phyloP scores from a whole-genome alignment of 1,140 invertebrate genomes.

The Danaus melanippus region DNA sequence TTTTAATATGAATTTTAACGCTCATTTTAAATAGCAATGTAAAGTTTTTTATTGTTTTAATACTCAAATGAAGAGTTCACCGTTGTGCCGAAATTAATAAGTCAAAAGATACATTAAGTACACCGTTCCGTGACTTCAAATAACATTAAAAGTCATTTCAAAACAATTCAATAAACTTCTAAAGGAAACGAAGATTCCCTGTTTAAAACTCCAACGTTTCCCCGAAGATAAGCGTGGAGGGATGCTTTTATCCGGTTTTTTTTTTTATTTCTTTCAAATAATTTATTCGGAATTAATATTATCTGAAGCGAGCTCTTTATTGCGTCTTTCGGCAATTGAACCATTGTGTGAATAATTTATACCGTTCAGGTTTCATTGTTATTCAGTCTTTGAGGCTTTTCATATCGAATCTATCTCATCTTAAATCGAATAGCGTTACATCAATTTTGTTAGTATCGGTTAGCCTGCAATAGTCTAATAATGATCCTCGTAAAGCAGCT shows the following conservation, averaged over 20 bases:
- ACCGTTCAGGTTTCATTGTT: conserved; percentile 17
- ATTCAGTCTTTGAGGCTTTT: conserved; percentile 15
- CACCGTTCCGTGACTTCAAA: not conserved
- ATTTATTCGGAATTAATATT: conserved; percentile 58
- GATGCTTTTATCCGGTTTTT: conserved; percentile 35
- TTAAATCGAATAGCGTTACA: not conserved
- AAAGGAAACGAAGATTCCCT: conserved; percentile 25
- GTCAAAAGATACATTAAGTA: no score
- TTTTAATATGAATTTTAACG: no score
- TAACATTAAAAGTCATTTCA: conserved; percentile 6
- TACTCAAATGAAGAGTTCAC: no score
- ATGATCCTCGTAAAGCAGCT: conserved; percentile 6
- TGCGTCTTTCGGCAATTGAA: conserved; percentile 34
- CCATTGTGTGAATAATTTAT: conserved; percentile 26
- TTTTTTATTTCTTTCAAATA: conserved; percentile 33
- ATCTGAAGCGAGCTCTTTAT: conserved; percentile 41
- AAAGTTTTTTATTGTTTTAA: no score
- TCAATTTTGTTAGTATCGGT: conserved; percentile 3
- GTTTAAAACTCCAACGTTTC: conserved; percentile 29
- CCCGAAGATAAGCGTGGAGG: conserved; percentile 30
- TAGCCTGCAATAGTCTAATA: conserved; percentile 6
- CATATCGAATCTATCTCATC: conserved; percentile 2
- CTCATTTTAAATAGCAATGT: no score
- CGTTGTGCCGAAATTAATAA: no score
- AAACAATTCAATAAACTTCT: conserved; percentile 21